A percentile compares a stretch with the other conserved stretches of the same genome.
Conservation (phyloP, 2,113 vertebrate genomes). For the Petaurus breviceps region DNA sequence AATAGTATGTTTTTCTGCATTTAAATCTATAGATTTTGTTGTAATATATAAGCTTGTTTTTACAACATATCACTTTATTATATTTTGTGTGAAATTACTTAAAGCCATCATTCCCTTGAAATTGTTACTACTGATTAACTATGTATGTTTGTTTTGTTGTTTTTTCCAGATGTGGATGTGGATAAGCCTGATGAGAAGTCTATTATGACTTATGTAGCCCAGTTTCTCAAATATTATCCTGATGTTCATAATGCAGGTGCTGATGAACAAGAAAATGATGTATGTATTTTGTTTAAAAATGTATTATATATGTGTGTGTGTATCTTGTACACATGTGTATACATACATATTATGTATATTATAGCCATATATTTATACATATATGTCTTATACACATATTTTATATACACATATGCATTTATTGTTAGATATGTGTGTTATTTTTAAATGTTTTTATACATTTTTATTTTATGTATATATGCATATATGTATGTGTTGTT, state of each 20-base stretch:
- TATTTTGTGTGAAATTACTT: not conserved
- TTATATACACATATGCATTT: not conserved
- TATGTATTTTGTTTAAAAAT: slow-evolving; percentile 77
- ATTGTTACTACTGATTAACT: not conserved
- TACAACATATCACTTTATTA: not conserved
- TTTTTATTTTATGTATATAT: too few species aligned
- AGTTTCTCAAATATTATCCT: slow-evolving; percentile 95
- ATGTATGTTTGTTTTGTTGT: not conserved
- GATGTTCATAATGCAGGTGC: slow-evolving; percentile 82
- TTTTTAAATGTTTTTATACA: not conserved
- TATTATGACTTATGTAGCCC: slow-evolving; percentile 98
- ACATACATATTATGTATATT: too few species aligned
- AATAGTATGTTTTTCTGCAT: not conserved
- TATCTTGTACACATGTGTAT: rapidly evolving
- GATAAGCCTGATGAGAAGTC: slow-evolving; percentile 99
- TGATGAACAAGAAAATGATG: slow-evolving; percentile 87
- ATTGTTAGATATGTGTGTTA: not conserved
- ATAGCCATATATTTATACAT: not conserved
- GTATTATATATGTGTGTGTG: slow-evolving; percentile 18
- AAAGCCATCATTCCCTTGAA: not conserved
- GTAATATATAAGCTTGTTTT: not conserved
- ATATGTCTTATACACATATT: not conserved
- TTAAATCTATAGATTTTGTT: not conserved
- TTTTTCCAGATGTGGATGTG: slow-evolving; percentile 94
- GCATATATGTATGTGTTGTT: not conserved